Base-by-base conservation (phyloP, 2,113 vertebrate genomes). In the Synodontis membranacea region DNA sequence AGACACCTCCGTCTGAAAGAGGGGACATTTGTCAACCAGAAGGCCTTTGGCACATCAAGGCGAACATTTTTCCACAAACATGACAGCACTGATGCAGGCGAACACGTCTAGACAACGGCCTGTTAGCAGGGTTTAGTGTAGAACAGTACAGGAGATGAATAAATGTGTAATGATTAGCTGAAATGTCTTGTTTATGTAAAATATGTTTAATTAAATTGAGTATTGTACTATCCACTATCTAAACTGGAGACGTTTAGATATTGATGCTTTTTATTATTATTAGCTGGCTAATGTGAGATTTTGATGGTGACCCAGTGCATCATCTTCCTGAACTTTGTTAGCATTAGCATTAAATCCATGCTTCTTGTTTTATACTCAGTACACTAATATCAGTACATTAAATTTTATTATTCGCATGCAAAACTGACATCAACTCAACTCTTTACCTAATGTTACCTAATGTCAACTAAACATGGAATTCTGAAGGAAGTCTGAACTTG, bases 1-100 rank as follows among this genome's bases (percentile, higher is more conserved):
- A 86, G 46, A 84, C 46, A 81, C 82, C 85, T 84, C 56, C 21
- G 85, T 72, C 64, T 83, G 31, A 86, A 50, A 88, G 64, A 44
- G 52, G 84, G 58, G 76, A 46, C 46, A 58, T 50, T 89, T 84
- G 60, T 84, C 72, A 86, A 62, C n/a, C 54, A 72, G 58, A 83
- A 84, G 37, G n/a, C 84, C 52, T 52, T 42, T n/a, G 56, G 62
- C 42, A 58, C n/a, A 50, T 58, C 44, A 66, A 68, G 58, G 34
- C 50, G 46, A 42, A 56, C 42, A 42, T 75, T 84, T 12, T 80
- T 56, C n/a, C 2, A 68, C 37, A 70, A 37, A 34, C 21, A 46
- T 50, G 56, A 52, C 68, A 56, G 58, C 23, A 54, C 76, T 31
- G 48, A 80, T 42, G 12, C 34, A 81, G 54, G 52, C 37, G 5